These are phyloP conservation scores for Cyrtorhinus lividipennis DNA, from an alignment of 1,140 invertebrate genomes.

Conservation along the genomic window DNA sequence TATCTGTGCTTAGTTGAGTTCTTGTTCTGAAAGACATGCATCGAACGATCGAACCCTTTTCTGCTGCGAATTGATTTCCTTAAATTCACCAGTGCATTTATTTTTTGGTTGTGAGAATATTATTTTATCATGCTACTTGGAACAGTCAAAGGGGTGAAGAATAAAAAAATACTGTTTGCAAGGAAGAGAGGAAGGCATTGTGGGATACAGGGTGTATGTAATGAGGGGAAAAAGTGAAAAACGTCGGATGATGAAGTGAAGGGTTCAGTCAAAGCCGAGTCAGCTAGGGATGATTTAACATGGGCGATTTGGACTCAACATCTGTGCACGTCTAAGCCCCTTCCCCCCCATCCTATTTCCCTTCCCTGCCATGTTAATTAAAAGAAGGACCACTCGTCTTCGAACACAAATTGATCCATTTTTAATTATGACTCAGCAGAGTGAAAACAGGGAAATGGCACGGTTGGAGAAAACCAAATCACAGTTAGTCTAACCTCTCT, in stretches of 20 bases:
- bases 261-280: constrained; percentile 2
- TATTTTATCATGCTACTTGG: too few species aligned
- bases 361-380: constrained; percentile 16
- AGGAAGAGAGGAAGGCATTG: too few species aligned
- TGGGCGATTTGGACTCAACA: background rate
- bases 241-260: constrained; percentile 1
- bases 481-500: background rate
- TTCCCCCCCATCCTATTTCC: background rate
- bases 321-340: constrained; percentile 1
- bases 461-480: background rate
- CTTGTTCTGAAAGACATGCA: too few species aligned
- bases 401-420: constrained; percentile 22
- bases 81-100: too few species aligned
- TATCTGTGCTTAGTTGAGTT: too few species aligned
- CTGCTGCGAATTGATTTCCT: too few species aligned
- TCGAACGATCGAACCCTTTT: too few species aligned
- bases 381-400: constrained; percentile 9
- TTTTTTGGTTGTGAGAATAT: too few species aligned
- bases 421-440: constrained; percentile 23
- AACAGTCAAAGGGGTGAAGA: too few species aligned
- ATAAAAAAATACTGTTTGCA: too few species aligned
- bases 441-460: background rate
- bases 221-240: background rate
- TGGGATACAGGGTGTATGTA: too few species aligned
- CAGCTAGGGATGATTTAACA: constrained; percentile 16